phyloP scores from a whole-genome alignment of 2,113 vertebrate species.

The Prunella fulvescens region DNA sequence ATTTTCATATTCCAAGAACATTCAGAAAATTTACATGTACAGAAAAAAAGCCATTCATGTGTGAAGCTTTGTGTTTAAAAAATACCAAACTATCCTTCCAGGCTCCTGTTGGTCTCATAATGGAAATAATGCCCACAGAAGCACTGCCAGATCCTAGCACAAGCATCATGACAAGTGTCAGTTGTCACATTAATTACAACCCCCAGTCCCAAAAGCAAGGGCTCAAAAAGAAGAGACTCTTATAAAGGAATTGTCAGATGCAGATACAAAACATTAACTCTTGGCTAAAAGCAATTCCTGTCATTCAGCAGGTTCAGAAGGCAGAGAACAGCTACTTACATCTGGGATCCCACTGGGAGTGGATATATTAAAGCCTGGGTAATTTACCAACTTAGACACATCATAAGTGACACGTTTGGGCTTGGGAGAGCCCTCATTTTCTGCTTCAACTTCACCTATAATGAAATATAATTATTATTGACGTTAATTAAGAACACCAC shows the following conservation, averaged over 20 bases:
- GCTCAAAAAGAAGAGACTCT: background rate
- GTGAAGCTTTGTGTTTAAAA: background rate
- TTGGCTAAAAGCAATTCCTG: background rate
- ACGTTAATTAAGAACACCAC: background rate
- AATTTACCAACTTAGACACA: conserved; percentile 90
- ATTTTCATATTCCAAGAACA: background rate
- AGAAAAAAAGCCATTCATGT: background rate
- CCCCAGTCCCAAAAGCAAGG: background rate
- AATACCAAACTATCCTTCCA: background rate
- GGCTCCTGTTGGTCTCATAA: background rate
- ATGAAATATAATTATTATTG: background rate
- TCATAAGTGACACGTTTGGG: conserved; percentile 81
- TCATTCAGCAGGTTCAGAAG: background rate
- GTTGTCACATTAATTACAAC: background rate
- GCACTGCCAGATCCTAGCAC: background rate
- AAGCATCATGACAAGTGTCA: background rate
- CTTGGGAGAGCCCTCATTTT: conserved; percentile 49
- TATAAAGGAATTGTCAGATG: background rate
- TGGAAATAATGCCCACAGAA: background rate
- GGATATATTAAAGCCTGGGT: conserved; percentile 92
- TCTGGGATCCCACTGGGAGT: conserved; percentile 82
- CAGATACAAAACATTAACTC: background rate
- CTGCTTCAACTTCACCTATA: conserved; percentile 69
- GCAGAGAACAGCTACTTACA: conserved; percentile 74
- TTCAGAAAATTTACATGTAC: background rate